phyloP scores from a whole-genome alignment of 2,797 vertebrate species.

The Potorous gilbertii region DNA sequence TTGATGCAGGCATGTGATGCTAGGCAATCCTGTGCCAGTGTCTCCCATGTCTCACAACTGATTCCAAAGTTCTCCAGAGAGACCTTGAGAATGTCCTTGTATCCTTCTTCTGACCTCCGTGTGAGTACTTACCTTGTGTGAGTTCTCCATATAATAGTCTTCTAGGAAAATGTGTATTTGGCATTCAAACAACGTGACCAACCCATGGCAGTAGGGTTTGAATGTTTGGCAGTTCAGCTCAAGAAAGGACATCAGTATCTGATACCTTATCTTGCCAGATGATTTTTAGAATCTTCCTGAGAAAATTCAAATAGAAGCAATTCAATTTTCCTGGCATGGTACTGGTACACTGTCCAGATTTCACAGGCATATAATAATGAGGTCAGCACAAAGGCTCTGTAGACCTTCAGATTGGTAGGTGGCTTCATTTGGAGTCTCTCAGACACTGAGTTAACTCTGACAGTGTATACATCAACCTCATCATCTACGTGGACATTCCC shows the following conservation, averaged over 20 bases:
- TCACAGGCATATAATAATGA: neutral
- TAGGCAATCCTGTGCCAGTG: neutral
- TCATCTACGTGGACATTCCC: neutral
- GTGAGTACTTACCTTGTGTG: neutral
- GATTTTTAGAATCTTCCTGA: neutral
- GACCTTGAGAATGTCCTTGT: neutral
- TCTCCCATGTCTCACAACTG: neutral
- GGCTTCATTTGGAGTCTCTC: neutral
- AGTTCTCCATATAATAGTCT: neutral
- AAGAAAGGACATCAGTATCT: neutral
- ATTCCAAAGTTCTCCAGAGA: neutral
- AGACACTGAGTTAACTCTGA: neutral
- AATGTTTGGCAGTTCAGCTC: neutral
- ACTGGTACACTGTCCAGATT: neutral
- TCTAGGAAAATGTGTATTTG: neutral
- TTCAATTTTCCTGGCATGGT: neutral
- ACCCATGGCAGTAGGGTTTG: neutral
- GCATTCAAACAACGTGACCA: no score
- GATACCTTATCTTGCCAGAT: neutral
- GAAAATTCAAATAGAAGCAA: neutral
- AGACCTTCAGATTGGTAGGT: neutral
- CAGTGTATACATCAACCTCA: no score
- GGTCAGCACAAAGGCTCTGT: neutral
- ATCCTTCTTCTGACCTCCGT: neutral
- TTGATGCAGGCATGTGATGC: neutral